Evolutionary conservation across 1,140 invertebrate species (phyloP), one percentile per base, ranked within the genome.

Genomic region (Leptoteleia sp.): DNA sequence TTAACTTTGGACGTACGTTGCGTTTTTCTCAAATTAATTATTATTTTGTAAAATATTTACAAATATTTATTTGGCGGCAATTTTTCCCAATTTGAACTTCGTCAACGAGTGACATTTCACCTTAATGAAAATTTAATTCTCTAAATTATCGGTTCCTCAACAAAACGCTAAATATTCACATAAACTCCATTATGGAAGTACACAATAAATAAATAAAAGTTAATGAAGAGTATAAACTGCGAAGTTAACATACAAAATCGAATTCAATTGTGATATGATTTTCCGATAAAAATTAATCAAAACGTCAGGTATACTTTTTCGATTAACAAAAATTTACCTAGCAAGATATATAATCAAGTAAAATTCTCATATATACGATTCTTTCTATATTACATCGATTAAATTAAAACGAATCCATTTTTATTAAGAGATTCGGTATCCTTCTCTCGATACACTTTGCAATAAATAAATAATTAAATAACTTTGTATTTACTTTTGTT

Each of bases 401-500:
- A 88, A 88, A 87, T 82, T 82, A 88, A 81, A 57, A 76, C 82
- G 76, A 84, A 86, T 68, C 57, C 33, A 29, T 64, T 82, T n/a
- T 62, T 71, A 83, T 71, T 81, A 84, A 55, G 85, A 88, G 86
- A 89, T 89, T 87, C 82, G 73, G 79, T 76, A 81, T 83, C 76
- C n/a, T n/a, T 47, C 80, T 77, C 19, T 75, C 71, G 64, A 71
- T 76, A 88, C 83, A 83, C 76, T 70, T 84, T 80, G 76, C 75
- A 89, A 88, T 88, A 89, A 89, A 89, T 89, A 89, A 89, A 89
- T 89, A 88, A 88, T 89, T 89, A 88, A 89, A 89, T 89, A 89
- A 87, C 80, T 85, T 82, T 73, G 40, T 48, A 48, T 83, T 86
- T 81, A 37, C 3, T 68, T 61, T 55, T 61, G 33, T 71, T 12